Base-by-base conservation (phyloP, 2,113 vertebrate genomes). In the Protobothrops flavoviridis region DNA sequence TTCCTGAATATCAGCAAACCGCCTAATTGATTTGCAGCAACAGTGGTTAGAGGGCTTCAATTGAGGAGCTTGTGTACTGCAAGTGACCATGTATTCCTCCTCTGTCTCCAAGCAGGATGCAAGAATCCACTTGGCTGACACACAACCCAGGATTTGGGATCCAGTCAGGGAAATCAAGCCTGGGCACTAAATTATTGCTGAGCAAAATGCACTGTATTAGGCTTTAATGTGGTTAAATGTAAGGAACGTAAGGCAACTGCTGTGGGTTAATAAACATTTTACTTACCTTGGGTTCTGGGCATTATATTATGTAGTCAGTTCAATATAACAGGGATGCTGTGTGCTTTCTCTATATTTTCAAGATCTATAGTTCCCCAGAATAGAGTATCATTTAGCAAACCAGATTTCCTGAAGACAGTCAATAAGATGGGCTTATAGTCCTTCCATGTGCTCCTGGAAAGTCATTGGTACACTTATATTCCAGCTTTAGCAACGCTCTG, bases 321-420 rank as follows among this genome's bases (percentile, higher is more conserved):
- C 86, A 91, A 7, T 50, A 55, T 26, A 33, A 94, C 20, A 39
- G 26, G 93, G 74, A 89, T 89, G 88, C 48, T 50, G 23, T 52
- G 48, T 52, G 48, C 5, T 87, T 48, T 50, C 86, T 48, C 48
- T 26, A 39, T n/a, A 87, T 20, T 15, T 50, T 85, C 91, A 95
- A 89, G 85, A 33, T 10, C 29, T 45, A 86, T 43, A 91, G 45
- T 21, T 91, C 12, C 92, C 61, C 59, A 87, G 1, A 0, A 90
- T 21, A 43, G 86, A 94, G 64, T 29, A n/a, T 12, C 57, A 20
- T 64, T 48, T 61, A 64, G 26, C 9, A 69, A 23, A 43, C 5
- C 1, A 0, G 20, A 92, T 2, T 53, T 74, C 56, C 0, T 81
- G 90, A 5, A 93, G 5, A 3, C 5, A 1, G 29, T 39, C 59